Base-by-base conservation (phyloP, 2,888 invertebrate genomes). In the Loripinus fragilis region DNA sequence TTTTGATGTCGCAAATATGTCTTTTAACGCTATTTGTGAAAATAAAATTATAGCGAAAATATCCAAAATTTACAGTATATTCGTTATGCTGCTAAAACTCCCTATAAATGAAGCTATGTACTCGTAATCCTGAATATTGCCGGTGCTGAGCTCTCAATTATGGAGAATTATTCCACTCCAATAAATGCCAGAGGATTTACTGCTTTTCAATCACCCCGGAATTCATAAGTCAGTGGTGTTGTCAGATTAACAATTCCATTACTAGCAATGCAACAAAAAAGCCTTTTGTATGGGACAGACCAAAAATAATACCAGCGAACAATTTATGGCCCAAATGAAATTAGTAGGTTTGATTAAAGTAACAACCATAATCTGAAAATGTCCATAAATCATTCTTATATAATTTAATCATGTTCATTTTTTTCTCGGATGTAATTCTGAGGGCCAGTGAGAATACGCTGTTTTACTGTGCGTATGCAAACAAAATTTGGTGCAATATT, bases 281-380 rank as follows among this genome's bases (percentile, higher is more conserved):
- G 28, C 33, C 10, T 60, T 60, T 33, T 60, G 60, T 33, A 17
- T n/a, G 25, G 20, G 28, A 60, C 20, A 60, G 33, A 33, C 33
- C 17, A 33, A 33, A 52, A 33, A 60, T 60, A 60, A 60, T 30
- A 60, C 28, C 20, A 60, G 15, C 17, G 20, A 60, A 60, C 60
- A 60, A 60, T 60, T 60, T 60, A 60, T 60, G 17, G 60, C 60
- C 33, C 7, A 20, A 60, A 60, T 60, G 33, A 60, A 60, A 60
- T 60, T 60, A 60, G 60, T 15, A n/a, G 52, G 17, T 20, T 45
- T 45, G 45, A 45, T 45, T 45, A 45, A 38, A 38, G 38, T 38
- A 38, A 38, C 38, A 38, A 38, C 45, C 15, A 52, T 52, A 23
- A 52, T 52, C 52, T 25, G 3, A 12, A 52, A n/a, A 45, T 25